Conservation (phyloP, 2,888 invertebrate species). For the Cybosia mesomella region DNA sequence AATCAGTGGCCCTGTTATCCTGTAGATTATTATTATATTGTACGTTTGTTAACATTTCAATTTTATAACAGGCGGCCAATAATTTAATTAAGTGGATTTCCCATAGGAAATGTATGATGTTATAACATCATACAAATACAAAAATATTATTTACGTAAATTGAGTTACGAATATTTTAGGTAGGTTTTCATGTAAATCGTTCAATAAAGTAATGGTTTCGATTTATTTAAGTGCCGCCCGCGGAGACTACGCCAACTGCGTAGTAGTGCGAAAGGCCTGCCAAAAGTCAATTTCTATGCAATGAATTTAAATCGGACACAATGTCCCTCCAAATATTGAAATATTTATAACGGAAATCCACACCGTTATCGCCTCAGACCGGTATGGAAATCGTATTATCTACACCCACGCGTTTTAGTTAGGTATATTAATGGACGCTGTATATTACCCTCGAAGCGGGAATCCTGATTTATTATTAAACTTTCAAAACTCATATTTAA, state of each 20-base stretch:
- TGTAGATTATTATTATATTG: background rate
- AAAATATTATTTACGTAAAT: background rate
- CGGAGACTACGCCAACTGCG: background rate
- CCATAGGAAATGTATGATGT: background rate
- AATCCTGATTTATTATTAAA: background rate
- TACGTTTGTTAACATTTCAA: background rate
- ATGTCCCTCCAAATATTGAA: background rate
- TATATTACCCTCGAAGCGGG: background rate
- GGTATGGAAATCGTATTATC: background rate
- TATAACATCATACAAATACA: background rate
- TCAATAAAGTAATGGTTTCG: background rate
- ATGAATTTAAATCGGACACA: background rate
- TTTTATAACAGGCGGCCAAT: background rate
- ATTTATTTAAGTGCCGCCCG: background rate
- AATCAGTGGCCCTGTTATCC: background rate
- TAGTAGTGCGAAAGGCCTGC: background rate
- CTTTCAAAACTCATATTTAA: too few relatives aligned
- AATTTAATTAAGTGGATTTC: background rate
- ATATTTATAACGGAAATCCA: conserved; percentile 2
- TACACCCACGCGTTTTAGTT: background rate
- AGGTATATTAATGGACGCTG: background rate
- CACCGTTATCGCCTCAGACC: background rate
- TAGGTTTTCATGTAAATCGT: too few relatives aligned
- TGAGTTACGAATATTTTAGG: too few relatives aligned
- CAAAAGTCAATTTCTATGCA: background rate